A percentile compares a stretch with the other conserved stretches of the same genome.
Evolutionary conservation across 1,140 invertebrate genomes (phyloP).

Genomic region (Euglossa dilemma): DNA sequence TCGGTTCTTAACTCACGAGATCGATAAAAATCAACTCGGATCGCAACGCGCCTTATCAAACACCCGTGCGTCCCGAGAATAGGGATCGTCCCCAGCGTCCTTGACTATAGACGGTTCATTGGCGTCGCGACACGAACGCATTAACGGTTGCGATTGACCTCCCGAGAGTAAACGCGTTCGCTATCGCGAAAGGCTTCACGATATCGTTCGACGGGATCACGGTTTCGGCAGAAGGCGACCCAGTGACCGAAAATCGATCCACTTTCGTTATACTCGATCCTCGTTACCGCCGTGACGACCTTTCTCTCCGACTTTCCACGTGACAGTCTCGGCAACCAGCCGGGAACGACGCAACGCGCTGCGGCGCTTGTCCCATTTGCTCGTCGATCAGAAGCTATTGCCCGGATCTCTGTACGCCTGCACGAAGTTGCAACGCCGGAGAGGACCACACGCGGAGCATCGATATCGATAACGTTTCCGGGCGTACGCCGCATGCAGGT

Average conservation of each 20-base stretch:
- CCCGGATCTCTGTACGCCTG: background rate
- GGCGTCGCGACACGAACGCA: background rate
- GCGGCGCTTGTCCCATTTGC: background rate
- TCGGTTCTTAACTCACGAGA: too few relatives aligned
- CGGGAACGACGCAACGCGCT: background rate
- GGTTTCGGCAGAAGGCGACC: background rate
- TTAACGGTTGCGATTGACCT: background rate
- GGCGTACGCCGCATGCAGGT: conserved; percentile 25
- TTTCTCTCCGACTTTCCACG: background rate
- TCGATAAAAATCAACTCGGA: too few relatives aligned
- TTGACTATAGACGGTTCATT: background rate
- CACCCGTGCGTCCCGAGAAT: too few relatives aligned
- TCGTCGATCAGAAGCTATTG: conserved; percentile 25
- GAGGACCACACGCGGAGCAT: background rate
- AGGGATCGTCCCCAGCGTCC: too few relatives aligned
- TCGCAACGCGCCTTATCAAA: too few relatives aligned
- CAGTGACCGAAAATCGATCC: background rate
- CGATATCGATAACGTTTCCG: conserved; percentile 45
- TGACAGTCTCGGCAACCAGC: background rate
- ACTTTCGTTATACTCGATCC: background rate
- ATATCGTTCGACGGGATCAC: background rate
- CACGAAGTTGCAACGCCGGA: background rate
- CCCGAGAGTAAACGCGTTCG: background rate
- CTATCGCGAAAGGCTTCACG: background rate
- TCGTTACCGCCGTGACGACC: background rate